Percentiles rank a stretch among this genome's conserved stretches.
Evolutionary conservation across 2,888 invertebrate genomes (phyloP).

Genomic region (Drosophila rubida): DNA sequence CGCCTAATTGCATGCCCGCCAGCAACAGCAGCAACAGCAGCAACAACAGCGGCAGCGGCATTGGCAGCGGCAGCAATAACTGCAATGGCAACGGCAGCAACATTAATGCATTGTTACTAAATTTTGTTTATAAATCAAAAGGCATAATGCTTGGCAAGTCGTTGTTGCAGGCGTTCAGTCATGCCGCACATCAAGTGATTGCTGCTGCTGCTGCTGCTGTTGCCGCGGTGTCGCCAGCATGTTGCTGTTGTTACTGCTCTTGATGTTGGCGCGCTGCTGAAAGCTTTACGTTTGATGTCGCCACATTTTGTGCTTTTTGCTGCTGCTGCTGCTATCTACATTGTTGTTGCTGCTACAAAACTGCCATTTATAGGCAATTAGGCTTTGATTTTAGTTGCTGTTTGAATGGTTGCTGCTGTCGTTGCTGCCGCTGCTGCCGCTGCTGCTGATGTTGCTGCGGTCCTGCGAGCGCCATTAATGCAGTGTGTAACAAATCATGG

Average conservation of each 20-base stretch:
- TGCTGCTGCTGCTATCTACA: constrained; percentile 12
- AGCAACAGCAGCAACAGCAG: constrained; percentile 37
- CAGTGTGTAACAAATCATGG: constrained; percentile 80
- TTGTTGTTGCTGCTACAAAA: constrained; percentile 55
- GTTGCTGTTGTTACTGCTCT: constrained; percentile 39
- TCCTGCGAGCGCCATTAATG: constrained; percentile 74
- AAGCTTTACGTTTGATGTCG: constrained; percentile 76
- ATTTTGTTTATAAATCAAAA: constrained; percentile 82
- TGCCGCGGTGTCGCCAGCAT: constrained; percentile 32
- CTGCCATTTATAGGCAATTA: constrained; percentile 81
- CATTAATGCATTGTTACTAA: constrained; percentile 69
- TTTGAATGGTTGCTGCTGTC: constrained; percentile 54
- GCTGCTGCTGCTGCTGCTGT: constrained; percentile 34
- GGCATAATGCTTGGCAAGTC: constrained; percentile 57
- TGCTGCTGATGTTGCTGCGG: constrained; percentile 44
- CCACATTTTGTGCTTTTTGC: constrained; percentile 60
- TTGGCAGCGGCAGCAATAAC: neutral
- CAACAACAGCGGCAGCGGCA: constrained; percentile 40
- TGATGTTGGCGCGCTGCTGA: constrained; percentile 66
- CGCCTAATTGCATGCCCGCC: constrained; percentile 69
- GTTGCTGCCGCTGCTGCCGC: constrained; percentile 35
- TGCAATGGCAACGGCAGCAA: constrained; percentile 26
- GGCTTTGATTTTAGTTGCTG: constrained; percentile 69
- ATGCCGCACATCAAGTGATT: constrained; percentile 32
- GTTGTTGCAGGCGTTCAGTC: constrained; percentile 28